Evolutionary conservation across 1,140 invertebrate genomes (phyloP).

Genomic region (Dinoponera quadriceps): DNA sequence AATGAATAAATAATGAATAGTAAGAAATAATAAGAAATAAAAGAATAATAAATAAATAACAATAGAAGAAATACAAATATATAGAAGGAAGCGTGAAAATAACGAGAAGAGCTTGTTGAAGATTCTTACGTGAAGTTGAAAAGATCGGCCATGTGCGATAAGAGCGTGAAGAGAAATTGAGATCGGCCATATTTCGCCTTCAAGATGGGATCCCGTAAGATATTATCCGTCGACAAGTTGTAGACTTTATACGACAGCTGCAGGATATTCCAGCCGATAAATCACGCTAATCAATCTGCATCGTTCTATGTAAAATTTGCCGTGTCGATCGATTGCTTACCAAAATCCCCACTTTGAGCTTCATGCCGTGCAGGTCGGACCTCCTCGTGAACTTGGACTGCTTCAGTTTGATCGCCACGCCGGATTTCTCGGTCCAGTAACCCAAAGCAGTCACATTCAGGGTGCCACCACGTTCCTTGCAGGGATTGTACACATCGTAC

Average conservation of each 20-base stretch:
- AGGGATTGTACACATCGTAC: constrained; percentile 73
- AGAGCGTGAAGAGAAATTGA: constrained; percentile 65
- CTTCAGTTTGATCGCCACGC: constrained; percentile 47
- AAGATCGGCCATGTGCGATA: constrained; percentile 66
- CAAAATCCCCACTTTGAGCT: constrained; percentile 59
- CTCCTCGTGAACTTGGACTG: constrained; percentile 64
- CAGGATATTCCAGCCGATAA: constrained; percentile 1
- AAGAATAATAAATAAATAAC: neutral
- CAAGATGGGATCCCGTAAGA: constrained; percentile 49
- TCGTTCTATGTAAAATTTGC: neutral
- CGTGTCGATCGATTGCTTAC: constrained; percentile 51
- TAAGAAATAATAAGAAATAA: neutral
- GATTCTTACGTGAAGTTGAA: constrained; percentile 73
- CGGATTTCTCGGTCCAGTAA: constrained; percentile 52
- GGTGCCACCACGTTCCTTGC: constrained; percentile 64
- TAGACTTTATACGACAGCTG: constrained; percentile 49
- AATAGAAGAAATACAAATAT: neutral
- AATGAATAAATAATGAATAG: no score
- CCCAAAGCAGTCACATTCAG: constrained; percentile 66
- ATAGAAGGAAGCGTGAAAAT: neutral
- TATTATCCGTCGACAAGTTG: constrained; percentile 54
- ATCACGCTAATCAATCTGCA: neutral
- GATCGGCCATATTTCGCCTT: constrained; percentile 59
- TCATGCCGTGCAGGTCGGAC: constrained; percentile 69
- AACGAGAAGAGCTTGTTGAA: neutral